Conservation (phyloP, 2,888 invertebrate genomes). For the Herminia tarsipennalis region DNA sequence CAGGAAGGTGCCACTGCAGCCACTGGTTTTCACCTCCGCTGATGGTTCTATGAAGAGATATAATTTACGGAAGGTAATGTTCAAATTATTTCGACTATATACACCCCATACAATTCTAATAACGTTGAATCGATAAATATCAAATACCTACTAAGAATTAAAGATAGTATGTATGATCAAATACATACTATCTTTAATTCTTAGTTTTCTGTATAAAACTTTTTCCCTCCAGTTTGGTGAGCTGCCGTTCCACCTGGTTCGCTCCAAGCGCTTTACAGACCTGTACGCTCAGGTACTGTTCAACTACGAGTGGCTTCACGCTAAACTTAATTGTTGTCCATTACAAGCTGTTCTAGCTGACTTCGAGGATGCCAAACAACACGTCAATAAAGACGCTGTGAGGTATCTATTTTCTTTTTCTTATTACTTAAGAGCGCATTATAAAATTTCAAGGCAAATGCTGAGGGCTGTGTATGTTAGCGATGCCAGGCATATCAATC, state of each 20-base stretch:
- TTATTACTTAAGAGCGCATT: too few relatives aligned
- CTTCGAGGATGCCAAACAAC: slow-evolving; percentile 95
- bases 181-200: neutral
- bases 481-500: too few relatives aligned
- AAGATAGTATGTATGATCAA: too few relatives aligned
- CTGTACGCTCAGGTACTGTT: slow-evolving; percentile 96
- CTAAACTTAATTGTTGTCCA: slow-evolving; percentile 97
- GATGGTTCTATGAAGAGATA: slow-evolving; percentile 96
- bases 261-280: slow-evolving; percentile 95
- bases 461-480: too few relatives aligned
- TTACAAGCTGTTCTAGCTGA: slow-evolving; percentile 97
- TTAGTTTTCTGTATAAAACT: too few relatives aligned
- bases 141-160: too few relatives aligned
- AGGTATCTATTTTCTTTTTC: too few relatives aligned
- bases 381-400: slow-evolving; percentile 93
- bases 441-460: too few relatives aligned
- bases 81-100: too few relatives aligned
- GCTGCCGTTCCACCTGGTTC: slow-evolving; percentile 96
- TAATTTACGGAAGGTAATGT: slow-evolving; percentile 95
- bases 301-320: slow-evolving; percentile 99
- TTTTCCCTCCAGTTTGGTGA: slow-evolving; percentile 96
- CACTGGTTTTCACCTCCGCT: slow-evolving; percentile 95
- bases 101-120: too few relatives aligned
- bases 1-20: slow-evolving; percentile 97
- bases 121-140: too few relatives aligned